A percentile compares a stretch with the other conserved stretches of the same genome.
These are phyloP conservation scores for Micropoecilia bifurca DNA, from an alignment of 2,797 vertebrate genomes.

Conservation along the genomic window DNA sequence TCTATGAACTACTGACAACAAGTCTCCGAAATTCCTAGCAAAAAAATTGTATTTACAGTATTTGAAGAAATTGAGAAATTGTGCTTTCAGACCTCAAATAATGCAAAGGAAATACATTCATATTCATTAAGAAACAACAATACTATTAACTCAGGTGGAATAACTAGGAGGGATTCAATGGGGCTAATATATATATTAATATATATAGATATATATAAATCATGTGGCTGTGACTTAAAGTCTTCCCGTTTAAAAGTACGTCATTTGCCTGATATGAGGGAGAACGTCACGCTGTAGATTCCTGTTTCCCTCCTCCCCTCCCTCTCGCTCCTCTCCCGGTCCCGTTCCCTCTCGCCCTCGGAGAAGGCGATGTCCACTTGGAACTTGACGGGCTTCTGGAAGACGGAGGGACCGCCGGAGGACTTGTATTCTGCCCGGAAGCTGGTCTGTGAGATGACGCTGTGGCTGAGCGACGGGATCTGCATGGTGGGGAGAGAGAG, in stretches of 20 bases:
- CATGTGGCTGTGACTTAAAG: neutral
- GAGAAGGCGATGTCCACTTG: slow-evolving; percentile 93
- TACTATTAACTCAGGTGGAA: no score
- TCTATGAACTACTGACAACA: no score
- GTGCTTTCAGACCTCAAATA: no score
- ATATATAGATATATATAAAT: no score
- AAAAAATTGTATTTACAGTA: no score
- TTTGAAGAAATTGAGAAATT: no score
- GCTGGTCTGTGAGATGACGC: slow-evolving; percentile 92
- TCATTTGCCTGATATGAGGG: slow-evolving; percentile 89
- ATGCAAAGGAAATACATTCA: no score
- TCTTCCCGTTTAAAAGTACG: neutral
- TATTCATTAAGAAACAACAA: no score
- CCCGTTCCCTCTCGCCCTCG: slow-evolving; percentile 84
- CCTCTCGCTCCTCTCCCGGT: slow-evolving; percentile 78
- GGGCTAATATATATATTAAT: no score
- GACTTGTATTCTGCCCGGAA: slow-evolving; percentile 93
- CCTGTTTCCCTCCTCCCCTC: slow-evolving; percentile 85
- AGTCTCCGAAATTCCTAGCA: no score
- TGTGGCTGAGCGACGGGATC: slow-evolving; percentile 94
- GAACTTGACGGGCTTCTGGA: slow-evolving; percentile 94
- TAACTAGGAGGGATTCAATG: no score
- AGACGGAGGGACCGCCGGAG: slow-evolving; percentile 90
- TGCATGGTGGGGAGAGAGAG: slow-evolving; percentile 75
- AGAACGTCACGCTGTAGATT: slow-evolving; percentile 94